Evolutionary conservation across 1,140 invertebrate species (phyloP).

Genomic region (Caerostris darwini): DNA sequence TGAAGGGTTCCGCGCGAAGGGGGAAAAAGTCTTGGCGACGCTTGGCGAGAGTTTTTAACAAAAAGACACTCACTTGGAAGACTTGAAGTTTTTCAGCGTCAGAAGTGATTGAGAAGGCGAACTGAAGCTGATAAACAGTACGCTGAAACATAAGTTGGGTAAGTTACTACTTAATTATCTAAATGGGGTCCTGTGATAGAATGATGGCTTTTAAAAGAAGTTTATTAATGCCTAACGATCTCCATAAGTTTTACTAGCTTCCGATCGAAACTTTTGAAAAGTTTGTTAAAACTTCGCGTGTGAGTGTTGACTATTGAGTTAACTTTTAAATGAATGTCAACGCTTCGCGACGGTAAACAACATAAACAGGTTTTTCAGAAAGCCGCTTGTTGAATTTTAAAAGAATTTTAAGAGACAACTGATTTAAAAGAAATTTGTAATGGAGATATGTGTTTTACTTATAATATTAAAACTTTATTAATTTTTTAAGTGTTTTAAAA

Average conservation of each 20-base stretch:
- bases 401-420: background rate
- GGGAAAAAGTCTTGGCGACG: slow-evolving; percentile 47
- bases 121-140: background rate
- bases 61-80: background rate
- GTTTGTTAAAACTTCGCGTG: background rate
- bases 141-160: background rate
- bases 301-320: background rate
- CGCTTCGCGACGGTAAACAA: slow-evolving; percentile 31
- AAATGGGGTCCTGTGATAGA: background rate
- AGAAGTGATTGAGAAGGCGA: slow-evolving; percentile 17
- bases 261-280: background rate
- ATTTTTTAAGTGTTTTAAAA: no score
- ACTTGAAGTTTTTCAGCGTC: background rate
- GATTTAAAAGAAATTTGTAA: slow-evolving; percentile 8
- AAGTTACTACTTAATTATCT: background rate
- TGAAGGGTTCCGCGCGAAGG: slow-evolving; percentile 7
- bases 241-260: background rate
- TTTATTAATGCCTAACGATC: background rate
- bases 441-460: background rate
- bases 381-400: background rate
- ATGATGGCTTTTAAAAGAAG: background rate
- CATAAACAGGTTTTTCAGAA: slow-evolving; percentile 23
- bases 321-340: slow-evolving; percentile 15
- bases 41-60: slow-evolving; percentile 23
- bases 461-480: no score